Conservation (phyloP, 2,797 vertebrate species). For the Crenichthys baileyi region DNA sequence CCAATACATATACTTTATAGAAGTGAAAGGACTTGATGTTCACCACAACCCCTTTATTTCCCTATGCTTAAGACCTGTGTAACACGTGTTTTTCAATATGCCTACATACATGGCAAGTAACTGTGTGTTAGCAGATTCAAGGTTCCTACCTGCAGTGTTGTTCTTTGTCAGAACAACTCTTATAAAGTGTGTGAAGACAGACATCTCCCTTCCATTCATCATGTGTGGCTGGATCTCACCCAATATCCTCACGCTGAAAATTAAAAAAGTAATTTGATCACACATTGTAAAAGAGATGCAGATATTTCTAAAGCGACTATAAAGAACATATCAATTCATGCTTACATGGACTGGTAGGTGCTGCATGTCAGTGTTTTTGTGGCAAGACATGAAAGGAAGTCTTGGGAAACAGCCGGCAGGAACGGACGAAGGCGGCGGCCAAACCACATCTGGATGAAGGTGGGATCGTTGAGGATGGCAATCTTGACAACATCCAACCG, state of each 20-base stretch:
- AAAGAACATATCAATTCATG: not conserved
- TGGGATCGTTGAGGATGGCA: constrained; percentile 26
- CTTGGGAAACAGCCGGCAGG: constrained; percentile 54
- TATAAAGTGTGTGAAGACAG: constrained; percentile 69
- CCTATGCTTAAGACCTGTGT: not conserved
- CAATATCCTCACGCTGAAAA: constrained; percentile 62
- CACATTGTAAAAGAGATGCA: not conserved
- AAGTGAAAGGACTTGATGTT: not conserved
- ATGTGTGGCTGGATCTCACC: constrained; percentile 53
- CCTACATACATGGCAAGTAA: not conserved
- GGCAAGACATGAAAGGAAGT: constrained; percentile 75
- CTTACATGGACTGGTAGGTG: constrained; percentile 75
- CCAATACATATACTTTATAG: not conserved
- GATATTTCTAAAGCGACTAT: not conserved
- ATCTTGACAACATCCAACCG: constrained; percentile 54
- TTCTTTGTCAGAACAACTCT: constrained; percentile 66
- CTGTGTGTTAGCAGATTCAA: not conserved
- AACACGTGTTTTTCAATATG: not conserved
- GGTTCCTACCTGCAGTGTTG: constrained; percentile 53
- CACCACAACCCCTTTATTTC: not conserved
- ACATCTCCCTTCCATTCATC: constrained; percentile 13
- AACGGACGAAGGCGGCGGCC: constrained; percentile 65
- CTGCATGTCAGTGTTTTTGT: constrained; percentile 62
- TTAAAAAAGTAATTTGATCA: not conserved
- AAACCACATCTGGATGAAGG: constrained; percentile 72